Conservation (phyloP, 2,797 vertebrate genomes). For the Tadarida brasiliensis region DNA sequence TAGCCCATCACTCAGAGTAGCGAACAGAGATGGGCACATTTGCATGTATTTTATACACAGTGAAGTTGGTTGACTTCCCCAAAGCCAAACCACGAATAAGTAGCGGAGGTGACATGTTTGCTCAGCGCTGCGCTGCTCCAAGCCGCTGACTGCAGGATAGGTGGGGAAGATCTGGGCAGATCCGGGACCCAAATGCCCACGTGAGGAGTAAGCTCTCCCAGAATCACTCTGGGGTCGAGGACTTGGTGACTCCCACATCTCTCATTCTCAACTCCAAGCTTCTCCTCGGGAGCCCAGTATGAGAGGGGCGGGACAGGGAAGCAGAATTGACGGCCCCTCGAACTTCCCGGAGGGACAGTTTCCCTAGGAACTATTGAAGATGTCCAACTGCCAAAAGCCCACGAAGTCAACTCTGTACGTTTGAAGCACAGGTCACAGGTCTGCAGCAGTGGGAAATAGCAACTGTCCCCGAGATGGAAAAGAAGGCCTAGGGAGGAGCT, state of each 20-base stretch:
- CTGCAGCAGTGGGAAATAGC: background rate
- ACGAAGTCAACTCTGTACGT: background rate
- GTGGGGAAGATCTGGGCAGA: background rate
- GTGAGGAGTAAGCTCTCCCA: background rate
- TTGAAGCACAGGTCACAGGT: background rate
- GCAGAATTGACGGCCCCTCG: background rate
- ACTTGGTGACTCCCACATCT: rapidly evolving
- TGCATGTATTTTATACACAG: background rate
- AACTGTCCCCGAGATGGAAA: background rate
- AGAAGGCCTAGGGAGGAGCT: background rate
- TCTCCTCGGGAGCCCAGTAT: background rate
- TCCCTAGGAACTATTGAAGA: background rate
- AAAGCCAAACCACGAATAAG: background rate
- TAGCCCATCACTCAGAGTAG: background rate
- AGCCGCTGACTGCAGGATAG: background rate
- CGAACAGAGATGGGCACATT: background rate
- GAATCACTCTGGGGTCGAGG: background rate
- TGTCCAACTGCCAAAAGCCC: background rate
- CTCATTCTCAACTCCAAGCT: background rate
- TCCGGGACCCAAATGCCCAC: rapidly evolving
- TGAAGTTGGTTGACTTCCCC: background rate
- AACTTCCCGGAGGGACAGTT: background rate
- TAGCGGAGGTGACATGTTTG: background rate
- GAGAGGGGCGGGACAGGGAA: no score
- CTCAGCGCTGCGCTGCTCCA: background rate